Conservation (phyloP, 2,888 invertebrate species). For the Synergus itoensis region DNA sequence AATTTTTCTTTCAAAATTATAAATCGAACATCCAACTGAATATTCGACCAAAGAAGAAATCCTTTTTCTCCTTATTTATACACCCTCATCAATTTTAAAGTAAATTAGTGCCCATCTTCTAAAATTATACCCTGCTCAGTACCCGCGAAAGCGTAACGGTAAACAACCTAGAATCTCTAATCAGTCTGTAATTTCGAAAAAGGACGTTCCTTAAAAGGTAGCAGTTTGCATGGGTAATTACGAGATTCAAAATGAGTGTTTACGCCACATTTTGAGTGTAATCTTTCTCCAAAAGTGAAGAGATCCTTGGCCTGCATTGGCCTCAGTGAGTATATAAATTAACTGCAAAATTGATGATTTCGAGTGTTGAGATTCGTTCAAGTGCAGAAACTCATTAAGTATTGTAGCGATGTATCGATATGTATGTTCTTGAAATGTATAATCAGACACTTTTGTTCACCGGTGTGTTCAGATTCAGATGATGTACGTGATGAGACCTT, state of each 20-base stretch:
- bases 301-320: conserved; percentile 31
- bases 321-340: not conserved
- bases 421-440: conserved; percentile 30
- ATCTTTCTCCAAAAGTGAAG: conserved; percentile 1
- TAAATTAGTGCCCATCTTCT: not conserved
- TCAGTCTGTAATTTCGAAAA: not conserved
- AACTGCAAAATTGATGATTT: conserved; percentile 6
- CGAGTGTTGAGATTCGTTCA: conserved; percentile 16
- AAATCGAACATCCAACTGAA: not conserved
- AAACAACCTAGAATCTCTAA: not conserved
- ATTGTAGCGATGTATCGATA: conserved; percentile 18
- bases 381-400: conserved; percentile 22
- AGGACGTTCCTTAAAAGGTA: not conserved
- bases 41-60: not conserved
- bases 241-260: not conserved
- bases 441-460: conserved; percentile 25
- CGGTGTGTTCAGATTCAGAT: not conserved
- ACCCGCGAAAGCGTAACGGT: conserved; percentile 8
- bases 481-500: conserved; percentile 12
- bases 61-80: not conserved
- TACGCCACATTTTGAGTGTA: not conserved
- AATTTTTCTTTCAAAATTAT: not conserved
- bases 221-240: conserved; percentile 11
- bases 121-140: not conserved
- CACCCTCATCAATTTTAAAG: conserved; percentile 1